phyloP scores from a whole-genome alignment of 1,140 invertebrate species.

The Drosophila novamexicana region DNA sequence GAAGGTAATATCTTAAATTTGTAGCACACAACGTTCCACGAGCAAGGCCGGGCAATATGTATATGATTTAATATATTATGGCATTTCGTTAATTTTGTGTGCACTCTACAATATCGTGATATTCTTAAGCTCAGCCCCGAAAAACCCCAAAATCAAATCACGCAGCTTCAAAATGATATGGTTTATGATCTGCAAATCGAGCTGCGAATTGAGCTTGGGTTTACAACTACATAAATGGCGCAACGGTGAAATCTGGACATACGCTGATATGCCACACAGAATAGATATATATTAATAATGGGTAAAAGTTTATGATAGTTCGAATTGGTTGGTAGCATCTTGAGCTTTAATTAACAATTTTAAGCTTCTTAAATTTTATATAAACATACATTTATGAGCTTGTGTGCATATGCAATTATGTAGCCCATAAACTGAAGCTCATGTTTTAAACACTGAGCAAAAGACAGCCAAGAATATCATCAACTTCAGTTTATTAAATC shows the following conservation, averaged over 20 bases:
- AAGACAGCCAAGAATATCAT: background rate
- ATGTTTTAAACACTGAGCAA: no score
- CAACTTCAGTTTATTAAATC: no score
- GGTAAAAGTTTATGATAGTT: conserved; percentile 14
- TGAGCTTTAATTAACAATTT: background rate
- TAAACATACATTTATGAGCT: background rate
- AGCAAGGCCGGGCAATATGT: no score
- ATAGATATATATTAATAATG: background rate
- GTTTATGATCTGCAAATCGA: conserved; percentile 62
- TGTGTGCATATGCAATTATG: background rate
- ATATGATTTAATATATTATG: background rate
- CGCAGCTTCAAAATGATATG: conserved; percentile 52
- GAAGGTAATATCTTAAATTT: no score
- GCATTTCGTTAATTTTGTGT: background rate
- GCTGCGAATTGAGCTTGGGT: conserved; percentile 22
- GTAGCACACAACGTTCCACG: no score
- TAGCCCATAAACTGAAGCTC: background rate
- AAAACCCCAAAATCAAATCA: conserved; percentile 49
- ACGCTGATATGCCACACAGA: conserved; percentile 1
- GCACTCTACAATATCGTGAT: conserved; percentile 35
- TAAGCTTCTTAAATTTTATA: background rate
- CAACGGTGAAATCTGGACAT: conserved; percentile 53
- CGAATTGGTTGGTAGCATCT: background rate
- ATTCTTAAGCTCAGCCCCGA: conserved; percentile 12
- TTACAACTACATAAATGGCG: conserved; percentile 22